Evolutionary conservation across 2,797 vertebrate genomes (phyloP).

Genomic region (Chiropotes sagulatus): DNA sequence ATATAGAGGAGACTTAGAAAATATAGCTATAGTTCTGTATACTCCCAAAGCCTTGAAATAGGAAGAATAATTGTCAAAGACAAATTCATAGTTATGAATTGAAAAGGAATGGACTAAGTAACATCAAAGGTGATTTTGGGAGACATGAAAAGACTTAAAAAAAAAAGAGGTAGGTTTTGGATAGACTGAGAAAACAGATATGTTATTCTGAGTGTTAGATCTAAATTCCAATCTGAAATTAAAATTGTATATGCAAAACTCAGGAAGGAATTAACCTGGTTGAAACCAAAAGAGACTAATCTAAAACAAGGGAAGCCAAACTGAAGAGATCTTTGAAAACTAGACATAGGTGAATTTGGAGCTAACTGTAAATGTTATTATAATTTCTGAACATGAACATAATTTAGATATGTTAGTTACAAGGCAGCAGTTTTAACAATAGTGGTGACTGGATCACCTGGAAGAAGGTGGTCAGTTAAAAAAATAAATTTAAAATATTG

Average conservation of each 20-base stretch:
- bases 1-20: background rate
- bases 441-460: background rate
- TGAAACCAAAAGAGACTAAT: background rate
- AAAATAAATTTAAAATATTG: background rate
- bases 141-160: background rate
- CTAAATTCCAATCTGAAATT: background rate
- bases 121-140: background rate
- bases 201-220: background rate
- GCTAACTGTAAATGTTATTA: background rate
- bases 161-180: background rate
- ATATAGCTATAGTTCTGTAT: background rate
- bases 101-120: background rate
- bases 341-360: background rate
- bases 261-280: background rate
- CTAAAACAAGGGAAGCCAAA: background rate
- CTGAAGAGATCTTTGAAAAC: background rate
- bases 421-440: background rate
- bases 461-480: background rate
- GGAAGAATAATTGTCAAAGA: background rate
- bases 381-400: background rate
- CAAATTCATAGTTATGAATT: rapidly evolving
- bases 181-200: background rate
- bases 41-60: background rate
- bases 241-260: background rate
- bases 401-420: background rate